A percentile compares a stretch with the other conserved stretches of the same genome.
These are phyloP conservation scores for Coronaproctus castanopsis DNA, from an alignment of 2,888 invertebrate species.

Conservation along the genomic window DNA sequence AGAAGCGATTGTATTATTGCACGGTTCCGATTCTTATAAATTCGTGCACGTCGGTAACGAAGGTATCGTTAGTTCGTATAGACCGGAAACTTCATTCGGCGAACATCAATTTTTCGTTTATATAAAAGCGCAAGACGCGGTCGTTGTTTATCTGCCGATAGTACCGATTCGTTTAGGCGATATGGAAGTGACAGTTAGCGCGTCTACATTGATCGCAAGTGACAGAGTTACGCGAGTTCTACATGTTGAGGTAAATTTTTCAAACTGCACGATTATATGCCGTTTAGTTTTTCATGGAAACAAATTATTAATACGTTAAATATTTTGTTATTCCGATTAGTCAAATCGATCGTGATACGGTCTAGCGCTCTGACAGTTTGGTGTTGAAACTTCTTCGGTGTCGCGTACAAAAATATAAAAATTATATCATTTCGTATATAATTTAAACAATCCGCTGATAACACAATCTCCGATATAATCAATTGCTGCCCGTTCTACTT, in stretches of 20 bases:
- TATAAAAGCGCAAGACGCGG: conserved; percentile 53
- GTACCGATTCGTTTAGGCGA: conserved; percentile 63
- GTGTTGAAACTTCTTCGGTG: too few relatives aligned
- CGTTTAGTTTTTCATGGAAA: too few relatives aligned
- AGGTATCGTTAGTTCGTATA: conserved; percentile 65
- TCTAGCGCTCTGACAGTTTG: too few relatives aligned
- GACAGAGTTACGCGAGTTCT: conserved; percentile 44
- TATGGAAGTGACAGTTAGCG: conserved; percentile 52
- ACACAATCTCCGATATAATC: too few relatives aligned
- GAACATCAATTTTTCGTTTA: conserved; percentile 91
- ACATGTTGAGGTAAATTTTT: conserved; percentile 43
- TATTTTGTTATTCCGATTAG: too few relatives aligned
- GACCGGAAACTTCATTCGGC: conserved; percentile 72
- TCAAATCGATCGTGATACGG: too few relatives aligned
- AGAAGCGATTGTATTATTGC: conserved; percentile 70
- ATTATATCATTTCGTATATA: too few relatives aligned
- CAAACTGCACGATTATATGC: too few relatives aligned
- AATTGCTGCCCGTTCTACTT: too few relatives aligned
- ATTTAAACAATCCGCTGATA: too few relatives aligned
- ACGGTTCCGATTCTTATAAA: conserved; percentile 65
- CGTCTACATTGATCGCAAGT: conserved; percentile 48
- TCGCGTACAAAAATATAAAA: too few relatives aligned
- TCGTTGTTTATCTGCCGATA: conserved; percentile 72
- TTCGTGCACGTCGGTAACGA: conserved; percentile 79
- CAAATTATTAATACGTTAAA: too few relatives aligned